A percentile compares a stretch with the other conserved stretches of the same genome.
phyloP scores from a whole-genome alignment of 2,888 invertebrate species.

The Arenicola marina region DNA sequence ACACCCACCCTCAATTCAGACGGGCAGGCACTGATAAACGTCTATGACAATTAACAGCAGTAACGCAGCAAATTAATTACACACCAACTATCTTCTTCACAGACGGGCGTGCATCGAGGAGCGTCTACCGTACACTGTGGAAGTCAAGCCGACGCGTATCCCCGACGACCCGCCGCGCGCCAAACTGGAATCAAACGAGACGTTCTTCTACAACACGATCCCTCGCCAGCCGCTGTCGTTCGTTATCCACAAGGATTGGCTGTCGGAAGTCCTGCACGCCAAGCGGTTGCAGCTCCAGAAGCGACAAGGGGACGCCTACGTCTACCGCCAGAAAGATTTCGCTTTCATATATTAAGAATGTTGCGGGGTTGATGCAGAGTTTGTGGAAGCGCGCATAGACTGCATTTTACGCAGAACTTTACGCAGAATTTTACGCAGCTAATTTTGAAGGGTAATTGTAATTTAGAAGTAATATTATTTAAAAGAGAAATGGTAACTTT shows the following conservation, averaged over 20 bases:
- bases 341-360: conserved; percentile 54
- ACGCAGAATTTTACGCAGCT: too few species aligned
- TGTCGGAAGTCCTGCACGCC: conserved; percentile 54
- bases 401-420: too few species aligned
- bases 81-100: conserved; percentile 7
- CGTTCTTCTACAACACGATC: conserved; percentile 59
- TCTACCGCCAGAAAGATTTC: conserved; percentile 51
- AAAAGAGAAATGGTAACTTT: too few species aligned
- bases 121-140: conserved; percentile 47
- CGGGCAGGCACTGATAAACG: too few species aligned
- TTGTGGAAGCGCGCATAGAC: too few species aligned
- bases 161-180: conserved; percentile 47
- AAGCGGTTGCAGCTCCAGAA: conserved; percentile 55
- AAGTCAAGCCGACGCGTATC: conserved; percentile 25
- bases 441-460: too few species aligned
- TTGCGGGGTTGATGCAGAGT: too few species aligned
- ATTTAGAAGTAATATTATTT: too few species aligned
- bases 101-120: conserved; percentile 30
- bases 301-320: conserved; percentile 47
- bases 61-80: too few species aligned
- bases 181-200: conserved; percentile 53
- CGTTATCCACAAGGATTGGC: conserved; percentile 54
- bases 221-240: conserved; percentile 49
- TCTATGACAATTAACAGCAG: too few species aligned
- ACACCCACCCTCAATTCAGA: too few species aligned